Evolutionary conservation across 2,888 invertebrate species (phyloP).

Genomic region (Metellina segmentata): DNA sequence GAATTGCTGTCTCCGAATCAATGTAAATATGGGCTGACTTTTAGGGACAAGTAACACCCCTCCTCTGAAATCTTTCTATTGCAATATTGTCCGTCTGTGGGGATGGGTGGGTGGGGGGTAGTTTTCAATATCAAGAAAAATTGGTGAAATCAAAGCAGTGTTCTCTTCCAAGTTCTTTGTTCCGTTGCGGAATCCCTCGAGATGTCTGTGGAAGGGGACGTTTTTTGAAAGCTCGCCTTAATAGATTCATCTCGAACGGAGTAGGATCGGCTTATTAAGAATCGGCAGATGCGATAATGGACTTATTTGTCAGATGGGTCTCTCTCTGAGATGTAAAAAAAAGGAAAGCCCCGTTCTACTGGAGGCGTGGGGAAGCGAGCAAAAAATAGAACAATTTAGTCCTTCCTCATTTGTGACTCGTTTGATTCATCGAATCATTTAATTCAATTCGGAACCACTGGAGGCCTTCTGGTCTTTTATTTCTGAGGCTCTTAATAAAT

Average conservation of each 20-base stretch:
- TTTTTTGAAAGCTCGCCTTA: not conserved
- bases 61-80: no score
- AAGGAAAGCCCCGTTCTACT: constrained; percentile 6
- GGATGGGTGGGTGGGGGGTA: no score
- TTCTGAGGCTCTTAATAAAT: constrained; percentile 48
- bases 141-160: no score
- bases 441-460: constrained; percentile 49
- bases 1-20: no score
- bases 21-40: no score
- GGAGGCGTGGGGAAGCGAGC: not conserved
- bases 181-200: no score
- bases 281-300: constrained; percentile 25
- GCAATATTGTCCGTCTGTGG: no score
- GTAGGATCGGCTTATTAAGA: constrained; percentile 11
- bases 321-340: constrained; percentile 12
- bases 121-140: no score
- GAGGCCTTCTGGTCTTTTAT: constrained; percentile 47
- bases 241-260: not conserved
- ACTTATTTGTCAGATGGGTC: constrained; percentile 34
- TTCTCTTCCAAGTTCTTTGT: no score
- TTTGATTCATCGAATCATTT: constrained; percentile 55
- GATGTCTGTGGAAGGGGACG: no score
- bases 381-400: constrained; percentile 34
- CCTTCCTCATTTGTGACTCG: constrained; percentile 59
- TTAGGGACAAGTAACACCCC: no score